These are phyloP conservation scores for Acanthopagrus latus DNA, from an alignment of 2,797 vertebrate species.

Conservation along the genomic window DNA sequence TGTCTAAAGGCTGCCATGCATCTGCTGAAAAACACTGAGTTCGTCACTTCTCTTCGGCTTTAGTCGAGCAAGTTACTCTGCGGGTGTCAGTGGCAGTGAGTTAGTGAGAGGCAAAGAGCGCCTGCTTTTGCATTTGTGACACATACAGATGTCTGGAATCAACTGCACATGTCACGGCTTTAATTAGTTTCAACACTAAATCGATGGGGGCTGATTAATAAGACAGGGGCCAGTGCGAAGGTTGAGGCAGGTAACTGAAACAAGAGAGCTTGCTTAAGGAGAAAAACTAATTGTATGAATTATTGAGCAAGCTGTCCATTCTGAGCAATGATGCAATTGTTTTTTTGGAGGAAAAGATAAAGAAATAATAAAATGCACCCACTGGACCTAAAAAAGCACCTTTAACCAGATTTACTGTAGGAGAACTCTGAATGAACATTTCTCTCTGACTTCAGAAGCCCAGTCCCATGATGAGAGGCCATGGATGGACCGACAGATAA, in stretches of 20 bases:
- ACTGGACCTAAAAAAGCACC: constrained; percentile 57
- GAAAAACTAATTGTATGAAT: constrained; percentile 87
- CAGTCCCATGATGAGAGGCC: constrained; percentile 53
- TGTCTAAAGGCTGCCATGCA: constrained; percentile 40
- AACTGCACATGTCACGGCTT: constrained; percentile 83
- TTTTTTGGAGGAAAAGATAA: constrained; percentile 59
- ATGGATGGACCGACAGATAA: constrained; percentile 36
- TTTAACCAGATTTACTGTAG: constrained; percentile 58
- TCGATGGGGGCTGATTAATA: constrained; percentile 86
- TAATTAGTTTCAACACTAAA: constrained; percentile 85
- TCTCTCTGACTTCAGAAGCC: constrained; percentile 36
- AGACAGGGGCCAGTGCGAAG: constrained; percentile 80
- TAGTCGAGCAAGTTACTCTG: constrained; percentile 53
- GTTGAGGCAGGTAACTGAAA: constrained; percentile 81
- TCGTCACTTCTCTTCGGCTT: constrained; percentile 42
- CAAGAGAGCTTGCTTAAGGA: constrained; percentile 84
- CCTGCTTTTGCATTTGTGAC: constrained; percentile 74
- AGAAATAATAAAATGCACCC: constrained; percentile 61
- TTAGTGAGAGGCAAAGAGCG: constrained; percentile 58
- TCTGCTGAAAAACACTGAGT: constrained; percentile 58
- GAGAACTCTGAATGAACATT: constrained; percentile 34
- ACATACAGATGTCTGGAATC: constrained; percentile 83
- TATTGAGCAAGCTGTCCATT: constrained; percentile 81
- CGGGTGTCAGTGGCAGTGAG: constrained; percentile 58
- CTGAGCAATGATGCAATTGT: constrained; percentile 77